phyloP scores from a whole-genome alignment of 2,888 invertebrate genomes.

The Yponomeuta cagnagella region DNA sequence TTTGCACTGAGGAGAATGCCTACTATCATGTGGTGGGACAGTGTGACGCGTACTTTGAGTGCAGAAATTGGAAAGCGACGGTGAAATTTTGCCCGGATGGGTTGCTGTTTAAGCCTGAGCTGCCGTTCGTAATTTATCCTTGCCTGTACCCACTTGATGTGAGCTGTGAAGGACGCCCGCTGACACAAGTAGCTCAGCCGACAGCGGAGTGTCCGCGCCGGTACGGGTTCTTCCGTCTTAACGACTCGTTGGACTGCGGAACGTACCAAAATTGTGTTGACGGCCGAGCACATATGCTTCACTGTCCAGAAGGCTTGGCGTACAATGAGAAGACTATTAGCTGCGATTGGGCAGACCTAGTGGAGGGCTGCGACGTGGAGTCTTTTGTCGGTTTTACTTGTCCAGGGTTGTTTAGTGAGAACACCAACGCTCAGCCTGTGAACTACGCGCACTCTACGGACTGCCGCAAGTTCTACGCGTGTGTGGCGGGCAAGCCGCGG shows the following conservation, averaged over 20 bases:
- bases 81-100: conserved; percentile 83
- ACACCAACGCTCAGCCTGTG: background rate
- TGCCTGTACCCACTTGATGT: conserved; percentile 85
- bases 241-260: conserved; percentile 66
- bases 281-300: conserved; percentile 63
- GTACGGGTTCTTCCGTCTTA: conserved; percentile 78
- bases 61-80: conserved; percentile 76
- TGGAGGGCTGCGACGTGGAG: conserved; percentile 81
- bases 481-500: conserved; percentile 8
- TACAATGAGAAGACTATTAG: conserved; percentile 78
- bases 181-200: conserved; percentile 65
- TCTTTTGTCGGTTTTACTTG: conserved; percentile 34
- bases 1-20: conserved; percentile 77
- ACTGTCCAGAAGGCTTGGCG: conserved; percentile 84
- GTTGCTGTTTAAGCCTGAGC: conserved; percentile 79
- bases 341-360: conserved; percentile 86
- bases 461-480: conserved; percentile 11
- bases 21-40: conserved; percentile 74
- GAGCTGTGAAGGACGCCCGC: conserved; percentile 76
- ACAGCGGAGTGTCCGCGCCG: conserved; percentile 83
- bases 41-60: conserved; percentile 79
- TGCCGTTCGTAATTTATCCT: conserved; percentile 62
- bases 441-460: conserved; percentile 7
- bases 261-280: conserved; percentile 77
- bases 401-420: conserved; percentile 2